Conservation (phyloP, 2,113 vertebrate species). For the Osmerus eperlanus region DNA sequence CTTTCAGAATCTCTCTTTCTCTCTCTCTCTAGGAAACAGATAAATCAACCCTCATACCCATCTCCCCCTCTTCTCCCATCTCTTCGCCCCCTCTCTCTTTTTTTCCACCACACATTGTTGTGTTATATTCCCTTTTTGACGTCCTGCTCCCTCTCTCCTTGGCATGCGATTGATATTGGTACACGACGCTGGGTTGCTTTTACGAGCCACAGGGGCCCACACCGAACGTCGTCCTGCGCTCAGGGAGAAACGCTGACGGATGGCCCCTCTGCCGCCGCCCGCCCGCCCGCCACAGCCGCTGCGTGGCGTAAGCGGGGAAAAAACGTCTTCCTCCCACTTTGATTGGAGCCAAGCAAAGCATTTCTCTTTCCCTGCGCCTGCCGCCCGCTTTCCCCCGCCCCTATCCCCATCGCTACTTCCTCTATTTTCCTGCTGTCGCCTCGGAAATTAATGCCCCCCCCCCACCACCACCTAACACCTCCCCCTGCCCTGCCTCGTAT, state of each 20-base stretch:
- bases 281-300: constrained; percentile 31
- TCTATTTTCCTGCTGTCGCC: constrained; percentile 8
- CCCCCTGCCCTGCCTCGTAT: constrained; percentile 41
- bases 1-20: constrained; percentile 4
- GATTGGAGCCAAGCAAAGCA: constrained; percentile 66
- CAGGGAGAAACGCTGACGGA: constrained; percentile 64
- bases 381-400: constrained; percentile 11
- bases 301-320: constrained; percentile 53
- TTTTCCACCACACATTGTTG: constrained; percentile 28
- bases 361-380: constrained; percentile 39
- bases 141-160: constrained; percentile 48
- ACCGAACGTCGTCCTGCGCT: constrained; percentile 43
- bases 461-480: constrained; percentile 44
- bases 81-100: constrained; percentile 3
- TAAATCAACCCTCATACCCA: constrained; percentile 51
- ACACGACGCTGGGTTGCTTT: constrained; percentile 44
- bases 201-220: constrained; percentile 65
- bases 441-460: constrained; percentile 67
- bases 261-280: constrained; percentile 49
- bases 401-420: constrained; percentile 24
- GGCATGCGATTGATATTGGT: constrained; percentile 54
- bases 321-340: constrained; percentile 52
- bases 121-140: constrained; percentile 44
- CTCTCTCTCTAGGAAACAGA: constrained; percentile 56
- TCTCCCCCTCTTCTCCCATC: constrained; percentile 32